These are phyloP conservation scores for Apantesis nais DNA, from an alignment of 2,888 invertebrate genomes.

Conservation along the genomic window DNA sequence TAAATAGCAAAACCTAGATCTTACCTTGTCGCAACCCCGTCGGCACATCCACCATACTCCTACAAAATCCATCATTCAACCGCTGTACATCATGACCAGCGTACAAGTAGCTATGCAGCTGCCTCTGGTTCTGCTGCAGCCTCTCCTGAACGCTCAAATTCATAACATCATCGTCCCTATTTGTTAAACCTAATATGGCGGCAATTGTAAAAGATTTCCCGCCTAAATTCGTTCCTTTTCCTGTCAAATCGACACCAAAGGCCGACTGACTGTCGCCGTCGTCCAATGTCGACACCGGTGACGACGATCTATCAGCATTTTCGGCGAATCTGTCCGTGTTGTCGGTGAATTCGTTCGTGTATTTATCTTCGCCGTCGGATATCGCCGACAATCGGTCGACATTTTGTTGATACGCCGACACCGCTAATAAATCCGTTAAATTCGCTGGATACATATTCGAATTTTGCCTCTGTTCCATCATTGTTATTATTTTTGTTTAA, in stretches of 20 bases:
- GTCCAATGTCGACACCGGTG: slow-evolving; percentile 73
- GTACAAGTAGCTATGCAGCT: slow-evolving; percentile 75
- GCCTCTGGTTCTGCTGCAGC: slow-evolving; percentile 74
- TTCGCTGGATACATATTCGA: slow-evolving; percentile 68
- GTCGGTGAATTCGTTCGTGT: slow-evolving; percentile 56
- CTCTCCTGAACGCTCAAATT: slow-evolving; percentile 84
- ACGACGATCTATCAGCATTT: slow-evolving; percentile 62
- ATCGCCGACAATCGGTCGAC: slow-evolving; percentile 61
- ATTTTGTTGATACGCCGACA: slow-evolving; percentile 72
- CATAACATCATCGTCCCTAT: slow-evolving; percentile 79
- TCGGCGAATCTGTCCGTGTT: slow-evolving; percentile 56
- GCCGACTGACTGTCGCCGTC: slow-evolving; percentile 74
- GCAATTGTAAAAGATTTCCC: slow-evolving; percentile 95
- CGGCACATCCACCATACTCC: slow-evolving; percentile 68
- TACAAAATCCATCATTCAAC: slow-evolving; percentile 70
- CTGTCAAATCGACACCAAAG: slow-evolving; percentile 77
- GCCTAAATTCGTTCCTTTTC: slow-evolving; percentile 74
- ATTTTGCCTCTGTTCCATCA: slow-evolving; percentile 74
- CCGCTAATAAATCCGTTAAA: slow-evolving; percentile 69
- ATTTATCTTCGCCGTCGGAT: slow-evolving; percentile 64
- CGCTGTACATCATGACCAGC: slow-evolving; percentile 75
- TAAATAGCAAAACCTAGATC: slow-evolving; percentile 14
- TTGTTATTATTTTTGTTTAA: slow-evolving; percentile 44
- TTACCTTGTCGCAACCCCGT: slow-evolving; percentile 72
- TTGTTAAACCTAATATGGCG: slow-evolving; percentile 92